Base-by-base conservation (phyloP, 64 coral and sea anemone genomes). In the Acropora yongei region DNA sequence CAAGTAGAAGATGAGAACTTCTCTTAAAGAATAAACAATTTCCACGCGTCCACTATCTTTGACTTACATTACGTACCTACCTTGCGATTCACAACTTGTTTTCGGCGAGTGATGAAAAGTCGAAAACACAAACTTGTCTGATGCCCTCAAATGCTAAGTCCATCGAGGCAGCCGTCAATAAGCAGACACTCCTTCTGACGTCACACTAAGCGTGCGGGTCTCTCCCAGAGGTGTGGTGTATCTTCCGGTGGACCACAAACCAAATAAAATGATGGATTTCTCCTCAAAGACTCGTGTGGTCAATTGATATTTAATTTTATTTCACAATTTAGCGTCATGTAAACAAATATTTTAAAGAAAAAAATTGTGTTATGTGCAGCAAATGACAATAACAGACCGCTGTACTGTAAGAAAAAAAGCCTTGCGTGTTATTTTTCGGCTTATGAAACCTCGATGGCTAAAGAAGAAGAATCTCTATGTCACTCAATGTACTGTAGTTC, bases 121-220 rank as follows among this genome's bases (percentile, higher is more conserved):
- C 30, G 8, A 80, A 41, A 49, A n/a, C 76, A 60, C 20, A 40
- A 40, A 40, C 50, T 79, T 79, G 55, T 18, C 47, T 20, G 16
- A 53, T 49, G 10, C 51, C 0, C 51, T 10, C 10, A 55, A 42
- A 30, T 41, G 51, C 18, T 49, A 80, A 58, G 50, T 60, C 40
- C 11, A 80, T 80, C 68, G 11, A 14, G 50, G 51, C 78, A 80
- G 49, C 19, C 78, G n/a, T 80, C 49, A 63, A 63, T 53, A 44
- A 30, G 47, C 17, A 8, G 47, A 79, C 10, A 55, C 10, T 5
- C 51, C 51, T 40, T 9, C 18, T 0, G 78, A 80, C 78, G 50
- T 80, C 49, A 58, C n/a, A 61, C 8, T 9, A 30, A 6, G 78
- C 19, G 8, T 80, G 50, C 17, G 50, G 40, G 78, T 53, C 39